These are phyloP conservation scores for Perodicticus potto DNA, from an alignment of 2,797 vertebrate species.

Conservation along the genomic window DNA sequence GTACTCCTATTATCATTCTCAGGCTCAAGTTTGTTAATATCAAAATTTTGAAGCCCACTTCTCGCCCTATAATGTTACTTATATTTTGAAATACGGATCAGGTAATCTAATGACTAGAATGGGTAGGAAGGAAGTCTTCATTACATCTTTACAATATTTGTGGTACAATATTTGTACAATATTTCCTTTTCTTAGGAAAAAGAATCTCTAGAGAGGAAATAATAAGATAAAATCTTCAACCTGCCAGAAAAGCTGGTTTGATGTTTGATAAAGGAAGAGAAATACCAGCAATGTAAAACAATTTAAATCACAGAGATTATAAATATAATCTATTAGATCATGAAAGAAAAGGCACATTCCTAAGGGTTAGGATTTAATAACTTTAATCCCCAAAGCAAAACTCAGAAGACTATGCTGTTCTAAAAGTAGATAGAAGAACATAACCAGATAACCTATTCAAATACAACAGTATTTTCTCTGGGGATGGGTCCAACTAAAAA, in stretches of 20 bases:
- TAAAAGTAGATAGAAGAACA: background rate
- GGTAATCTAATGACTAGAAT: background rate
- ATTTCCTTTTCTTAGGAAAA: too few relatives aligned
- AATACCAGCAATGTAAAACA: background rate
- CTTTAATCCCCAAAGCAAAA: background rate
- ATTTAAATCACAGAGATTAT: background rate
- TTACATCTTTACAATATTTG: background rate
- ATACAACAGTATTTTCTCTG: background rate
- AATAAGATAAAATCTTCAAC: background rate
- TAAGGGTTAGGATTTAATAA: background rate
- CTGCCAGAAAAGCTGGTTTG: background rate
- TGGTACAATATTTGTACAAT: too few relatives aligned
- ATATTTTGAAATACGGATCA: background rate
- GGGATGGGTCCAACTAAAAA: background rate
- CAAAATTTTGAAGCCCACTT: background rate
- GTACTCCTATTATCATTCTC: background rate
- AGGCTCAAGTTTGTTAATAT: background rate
- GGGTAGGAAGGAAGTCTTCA: background rate
- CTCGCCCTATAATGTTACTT: background rate
- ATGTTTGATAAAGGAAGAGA: background rate
- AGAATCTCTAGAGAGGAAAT: background rate
- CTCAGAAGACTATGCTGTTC: background rate
- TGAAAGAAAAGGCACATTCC: background rate
- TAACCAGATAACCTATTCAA: background rate
- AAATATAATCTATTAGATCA: background rate